These are phyloP conservation scores for Drosophila setosimentum DNA, from an alignment of 2,888 invertebrate genomes.

Conservation along the genomic window DNA sequence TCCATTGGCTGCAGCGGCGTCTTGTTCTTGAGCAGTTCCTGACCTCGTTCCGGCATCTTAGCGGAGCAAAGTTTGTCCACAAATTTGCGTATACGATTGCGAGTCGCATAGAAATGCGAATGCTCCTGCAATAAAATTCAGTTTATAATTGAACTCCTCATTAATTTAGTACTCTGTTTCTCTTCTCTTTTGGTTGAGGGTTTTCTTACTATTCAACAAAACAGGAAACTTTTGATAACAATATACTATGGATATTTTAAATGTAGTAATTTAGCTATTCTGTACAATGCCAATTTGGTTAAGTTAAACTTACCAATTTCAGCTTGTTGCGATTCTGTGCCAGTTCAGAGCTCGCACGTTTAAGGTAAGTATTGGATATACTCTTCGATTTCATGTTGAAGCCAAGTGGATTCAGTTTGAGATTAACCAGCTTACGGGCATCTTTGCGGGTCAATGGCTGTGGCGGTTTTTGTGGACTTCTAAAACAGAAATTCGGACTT, in stretches of 20 bases:
- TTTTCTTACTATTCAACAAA: background rate
- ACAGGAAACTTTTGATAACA: no score
- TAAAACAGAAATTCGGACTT: background rate
- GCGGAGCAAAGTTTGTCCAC: conserved; percentile 78
- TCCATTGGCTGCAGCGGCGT: conserved; percentile 63
- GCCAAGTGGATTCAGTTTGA: conserved; percentile 61
- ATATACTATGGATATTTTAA: background rate
- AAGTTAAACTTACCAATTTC: conserved; percentile 61
- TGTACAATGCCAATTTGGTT: background rate
- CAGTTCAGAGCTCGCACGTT: conserved; percentile 58
- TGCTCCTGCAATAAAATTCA: conserved; percentile 56
- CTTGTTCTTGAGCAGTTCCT: conserved; percentile 64
- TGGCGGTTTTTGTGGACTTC: conserved; percentile 29
- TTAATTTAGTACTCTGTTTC: background rate
- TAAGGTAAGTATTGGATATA: conserved; percentile 57
- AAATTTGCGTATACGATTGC: conserved; percentile 79
- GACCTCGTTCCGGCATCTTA: conserved; percentile 68
- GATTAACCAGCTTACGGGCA: conserved; percentile 62
- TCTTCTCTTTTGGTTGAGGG: background rate
- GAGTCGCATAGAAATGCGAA: conserved; percentile 77
- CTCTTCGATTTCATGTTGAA: conserved; percentile 59
- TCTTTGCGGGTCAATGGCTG: conserved; percentile 66
- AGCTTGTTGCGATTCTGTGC: conserved; percentile 65
- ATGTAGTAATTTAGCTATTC: background rate
- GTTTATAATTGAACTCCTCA: background rate